Base-by-base conservation (phyloP, 2,888 invertebrate genomes). In the Drosophila basisetae region DNA sequence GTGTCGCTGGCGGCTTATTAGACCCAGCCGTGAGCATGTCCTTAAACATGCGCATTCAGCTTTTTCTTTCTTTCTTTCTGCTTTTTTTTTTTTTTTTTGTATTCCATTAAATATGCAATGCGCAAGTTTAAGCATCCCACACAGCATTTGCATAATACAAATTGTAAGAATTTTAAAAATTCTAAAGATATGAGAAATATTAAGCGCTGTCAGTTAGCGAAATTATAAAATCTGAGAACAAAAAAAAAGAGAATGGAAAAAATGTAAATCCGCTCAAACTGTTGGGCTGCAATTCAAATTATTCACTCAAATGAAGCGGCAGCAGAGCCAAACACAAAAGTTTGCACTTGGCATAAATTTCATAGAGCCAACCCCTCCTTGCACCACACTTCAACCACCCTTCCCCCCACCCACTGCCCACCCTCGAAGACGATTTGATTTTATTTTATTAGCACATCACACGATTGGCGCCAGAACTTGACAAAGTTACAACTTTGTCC, bases 381-480 rank as follows among this genome's bases (percentile, higher is more conserved):
- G 47, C 47, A 47, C 13, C 56, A 33, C 25, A 61, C 6, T 11
- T 5, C 11, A 11, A 7, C 7, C 3, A 22, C 13, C 43, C 22
- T 7, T 1, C 7, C 22, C 22, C n/a, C 41, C 10, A 4, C 4
- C 41, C 10, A 4, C 18, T 39, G 2, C 16, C 31, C 39, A 9
- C 49, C 18, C 58, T 2, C 62, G 53, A 53, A 63, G 77, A 72
- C 80, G 76, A 69, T 74, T 78, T 78, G 74, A 89, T 89, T 82
- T 90, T 78, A 90, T 87, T 87, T 87, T 90, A 87, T 87, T 87
- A 87, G 87, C 89, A 85, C 89, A 84, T 89, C 87, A 86, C 82
- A 82, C 82, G 90, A 88, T 88, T 88, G 90, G 89, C 88, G 88
- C 90, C 90, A 90, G 33, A 88, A 88, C 87, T 88, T 90, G 81